These are phyloP conservation scores for Abrostola triplasia DNA, from an alignment of 2,888 invertebrate species.

Conservation along the genomic window DNA sequence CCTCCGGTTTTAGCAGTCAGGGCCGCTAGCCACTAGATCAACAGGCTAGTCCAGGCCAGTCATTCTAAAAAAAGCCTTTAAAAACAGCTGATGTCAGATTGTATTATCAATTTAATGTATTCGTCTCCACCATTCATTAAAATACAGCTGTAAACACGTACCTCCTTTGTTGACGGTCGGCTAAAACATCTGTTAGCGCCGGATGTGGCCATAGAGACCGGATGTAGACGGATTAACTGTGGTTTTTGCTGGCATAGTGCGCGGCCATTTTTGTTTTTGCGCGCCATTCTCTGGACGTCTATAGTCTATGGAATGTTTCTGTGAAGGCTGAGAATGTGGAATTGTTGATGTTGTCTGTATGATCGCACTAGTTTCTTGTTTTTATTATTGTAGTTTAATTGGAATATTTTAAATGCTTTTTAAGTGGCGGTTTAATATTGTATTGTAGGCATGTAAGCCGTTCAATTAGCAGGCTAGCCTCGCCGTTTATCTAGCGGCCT, in stretches of 20 bases:
- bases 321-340: conserved; percentile 16
- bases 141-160: conserved; percentile 45
- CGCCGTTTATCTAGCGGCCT: no score
- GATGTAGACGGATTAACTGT: conserved; percentile 56
- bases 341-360: conserved; percentile 20
- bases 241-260: conserved; percentile 52
- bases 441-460: no score
- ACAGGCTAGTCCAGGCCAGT: no score
- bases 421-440: conserved; percentile 1
- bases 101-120: conserved; percentile 15
- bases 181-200: conserved; percentile 52
- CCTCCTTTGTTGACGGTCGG: conserved; percentile 34
- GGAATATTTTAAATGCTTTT: conserved; percentile 13
- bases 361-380: conserved; percentile 16
- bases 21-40: no score
- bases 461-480: no score
- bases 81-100: conserved; percentile 2
- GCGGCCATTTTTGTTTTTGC: conserved; percentile 46
- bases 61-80: background rate
- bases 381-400: background rate
- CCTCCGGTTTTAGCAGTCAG: no score
- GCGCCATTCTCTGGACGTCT: conserved; percentile 25
- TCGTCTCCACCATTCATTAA: conserved; percentile 34
- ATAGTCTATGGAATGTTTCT: conserved; percentile 34
- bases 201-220: conserved; percentile 50